A percentile compares a stretch with the other conserved stretches of the same genome.
Evolutionary conservation across 1,140 invertebrate species (phyloP).

Genomic region (Archegozetes longisetosus): DNA sequence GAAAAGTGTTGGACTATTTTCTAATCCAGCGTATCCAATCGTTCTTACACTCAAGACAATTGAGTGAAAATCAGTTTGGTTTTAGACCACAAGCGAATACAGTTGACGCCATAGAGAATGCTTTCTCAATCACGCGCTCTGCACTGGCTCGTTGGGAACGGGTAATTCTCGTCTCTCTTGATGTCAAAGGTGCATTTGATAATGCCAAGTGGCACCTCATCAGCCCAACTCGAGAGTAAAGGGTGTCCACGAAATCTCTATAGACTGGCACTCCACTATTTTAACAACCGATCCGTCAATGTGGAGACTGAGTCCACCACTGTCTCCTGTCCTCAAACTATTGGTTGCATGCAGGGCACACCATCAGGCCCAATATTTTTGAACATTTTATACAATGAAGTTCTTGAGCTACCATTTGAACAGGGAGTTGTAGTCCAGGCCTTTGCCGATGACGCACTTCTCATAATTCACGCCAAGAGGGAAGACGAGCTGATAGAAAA

Average conservation of each 20-base stretch:
- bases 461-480: too few species aligned
- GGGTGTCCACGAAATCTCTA: neutral
- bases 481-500: too few species aligned
- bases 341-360: slow-evolving; percentile 1
- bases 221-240: neutral
- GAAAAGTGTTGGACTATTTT: slow-evolving; percentile 18
- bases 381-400: neutral
- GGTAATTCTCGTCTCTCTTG: neutral
- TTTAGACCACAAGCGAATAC: neutral
- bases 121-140: neutral
- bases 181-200: slow-evolving; percentile 5
- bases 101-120: neutral
- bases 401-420: neutral
- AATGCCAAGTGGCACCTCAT: neutral
- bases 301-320: neutral
- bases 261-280: neutral
- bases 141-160: too few species aligned
- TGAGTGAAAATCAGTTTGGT: neutral
- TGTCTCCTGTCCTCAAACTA: neutral
- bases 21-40: slow-evolving; percentile 18
- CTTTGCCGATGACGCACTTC: neutral
- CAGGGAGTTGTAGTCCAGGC: neutral
- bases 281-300: neutral
- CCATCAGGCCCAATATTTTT: neutral
- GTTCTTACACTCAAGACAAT: slow-evolving; percentile 5